These are phyloP conservation scores for Petrolisthes manimaculis DNA, from an alignment of 2,888 invertebrate species.

Conservation along the genomic window DNA sequence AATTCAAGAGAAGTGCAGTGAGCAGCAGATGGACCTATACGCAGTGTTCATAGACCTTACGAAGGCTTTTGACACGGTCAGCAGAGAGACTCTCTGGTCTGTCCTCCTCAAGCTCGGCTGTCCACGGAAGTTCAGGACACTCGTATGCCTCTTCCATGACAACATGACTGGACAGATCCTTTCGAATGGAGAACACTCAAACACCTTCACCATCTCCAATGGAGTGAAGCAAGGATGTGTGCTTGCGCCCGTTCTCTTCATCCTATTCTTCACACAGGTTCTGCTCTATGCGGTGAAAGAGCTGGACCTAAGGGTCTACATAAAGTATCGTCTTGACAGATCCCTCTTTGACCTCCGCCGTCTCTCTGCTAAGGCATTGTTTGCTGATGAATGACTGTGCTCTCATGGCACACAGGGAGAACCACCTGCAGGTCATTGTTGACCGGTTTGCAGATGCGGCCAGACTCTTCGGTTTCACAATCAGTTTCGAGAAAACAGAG, in stretches of 20 bases:
- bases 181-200: neutral
- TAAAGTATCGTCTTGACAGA: slow-evolving; percentile 1
- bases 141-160: slow-evolving; percentile 15
- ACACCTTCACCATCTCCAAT: slow-evolving; percentile 19
- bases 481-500: too few species aligned
- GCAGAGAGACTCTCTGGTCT: slow-evolving; percentile 20
- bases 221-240: neutral
- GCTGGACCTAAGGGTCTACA: slow-evolving; percentile 9
- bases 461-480: neutral
- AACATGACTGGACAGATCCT: neutral
- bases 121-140: neutral
- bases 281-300: neutral
- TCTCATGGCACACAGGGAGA: neutral
- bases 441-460: neutral
- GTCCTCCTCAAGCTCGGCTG: slow-evolving; percentile 21
- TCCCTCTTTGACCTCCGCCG: slow-evolving; percentile 4
- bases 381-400: slow-evolving; percentile 11
- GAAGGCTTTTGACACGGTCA: slow-evolving; percentile 23
- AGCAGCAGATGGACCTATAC: slow-evolving; percentile 11
- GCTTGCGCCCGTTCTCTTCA: slow-evolving; percentile 1
- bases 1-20: slow-evolving; percentile 19
- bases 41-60: slow-evolving; percentile 22
- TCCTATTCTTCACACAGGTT: neutral
- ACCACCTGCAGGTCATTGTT: neutral
- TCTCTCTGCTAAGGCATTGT: neutral